Evolutionary conservation across 1,140 invertebrate species (phyloP).

Genomic region (Galleria mellonella): DNA sequence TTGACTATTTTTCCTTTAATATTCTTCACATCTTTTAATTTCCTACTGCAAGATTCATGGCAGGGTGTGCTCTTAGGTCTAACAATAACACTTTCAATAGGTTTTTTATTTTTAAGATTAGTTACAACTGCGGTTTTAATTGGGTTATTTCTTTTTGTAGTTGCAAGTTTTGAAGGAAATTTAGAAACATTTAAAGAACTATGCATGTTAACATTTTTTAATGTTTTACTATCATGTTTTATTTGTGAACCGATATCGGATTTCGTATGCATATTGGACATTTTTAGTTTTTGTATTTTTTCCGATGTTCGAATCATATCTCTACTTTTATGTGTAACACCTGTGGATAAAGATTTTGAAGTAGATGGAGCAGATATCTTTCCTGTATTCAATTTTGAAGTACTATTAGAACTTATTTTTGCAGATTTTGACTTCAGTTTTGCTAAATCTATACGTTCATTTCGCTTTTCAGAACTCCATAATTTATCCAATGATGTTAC

Average conservation of each 20-base stretch:
- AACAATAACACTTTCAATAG: slow-evolving; percentile 37
- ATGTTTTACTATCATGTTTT: slow-evolving; percentile 22
- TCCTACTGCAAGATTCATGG: slow-evolving; percentile 43
- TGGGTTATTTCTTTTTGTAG: slow-evolving; percentile 35
- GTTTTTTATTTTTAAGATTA: slow-evolving; percentile 58
- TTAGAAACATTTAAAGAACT: slow-evolving; percentile 40
- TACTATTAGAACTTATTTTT: slow-evolving; percentile 14
- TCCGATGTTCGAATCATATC: slow-evolving; percentile 64
- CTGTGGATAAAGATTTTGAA: slow-evolving; percentile 15
- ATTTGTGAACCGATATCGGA: slow-evolving; percentile 32
- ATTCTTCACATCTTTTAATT: slow-evolving; percentile 37
- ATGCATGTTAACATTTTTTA: slow-evolving; percentile 32
- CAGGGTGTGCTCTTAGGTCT: slow-evolving; percentile 37
- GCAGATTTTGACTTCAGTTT: slow-evolving; percentile 40
- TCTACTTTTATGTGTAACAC: slow-evolving; percentile 50
- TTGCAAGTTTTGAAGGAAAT: slow-evolving; percentile 42
- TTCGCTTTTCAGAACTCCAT: slow-evolving; percentile 64
- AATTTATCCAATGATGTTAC: slow-evolving; percentile 67
- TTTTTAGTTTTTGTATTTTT: slow-evolving; percentile 57
- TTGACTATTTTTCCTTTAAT: slow-evolving; percentile 24
- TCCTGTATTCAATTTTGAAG: not conserved
- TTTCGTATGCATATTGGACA: slow-evolving; percentile 37
- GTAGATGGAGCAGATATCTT: not conserved
- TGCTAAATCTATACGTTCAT: slow-evolving; percentile 51
- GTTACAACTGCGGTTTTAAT: slow-evolving; percentile 51